Conservation (phyloP, 2,888 invertebrate genomes). For the Watsonalla cultraria region DNA sequence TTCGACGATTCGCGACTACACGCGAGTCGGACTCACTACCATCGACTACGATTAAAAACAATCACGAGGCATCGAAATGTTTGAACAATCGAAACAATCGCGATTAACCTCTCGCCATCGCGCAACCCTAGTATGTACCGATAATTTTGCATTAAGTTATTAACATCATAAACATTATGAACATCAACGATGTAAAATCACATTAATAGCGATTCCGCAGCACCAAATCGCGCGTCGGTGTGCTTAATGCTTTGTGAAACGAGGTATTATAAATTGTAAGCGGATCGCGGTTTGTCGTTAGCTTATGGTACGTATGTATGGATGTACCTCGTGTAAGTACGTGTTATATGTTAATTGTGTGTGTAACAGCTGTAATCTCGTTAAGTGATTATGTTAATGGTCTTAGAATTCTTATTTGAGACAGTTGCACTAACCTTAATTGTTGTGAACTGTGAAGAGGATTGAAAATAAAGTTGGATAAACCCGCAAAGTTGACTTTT, state of each 20-base stretch:
- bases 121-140: too few species aligned
- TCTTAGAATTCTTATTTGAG: constrained; percentile 16
- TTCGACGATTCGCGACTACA: too few species aligned
- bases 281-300: constrained; percentile 11
- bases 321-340: too few species aligned
- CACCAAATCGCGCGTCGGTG: neutral
- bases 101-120: too few species aligned
- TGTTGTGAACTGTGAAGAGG: neutral
- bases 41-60: too few species aligned
- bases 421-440: neutral
- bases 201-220: neutral
- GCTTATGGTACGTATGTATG: neutral
- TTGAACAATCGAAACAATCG: too few species aligned
- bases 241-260: neutral
- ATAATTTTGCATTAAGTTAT: neutral
- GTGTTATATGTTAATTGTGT: neutral
- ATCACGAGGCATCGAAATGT: too few species aligned
- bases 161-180: neutral
- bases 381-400: constrained; percentile 18
- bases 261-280: constrained; percentile 24
- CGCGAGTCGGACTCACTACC: too few species aligned
- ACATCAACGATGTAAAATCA: neutral
- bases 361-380: constrained; percentile 22
- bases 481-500: too few species aligned
- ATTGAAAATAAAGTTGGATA: too few species aligned